Conservation (phyloP, 1,140 invertebrate genomes). For the Dreissena polymorpha region DNA sequence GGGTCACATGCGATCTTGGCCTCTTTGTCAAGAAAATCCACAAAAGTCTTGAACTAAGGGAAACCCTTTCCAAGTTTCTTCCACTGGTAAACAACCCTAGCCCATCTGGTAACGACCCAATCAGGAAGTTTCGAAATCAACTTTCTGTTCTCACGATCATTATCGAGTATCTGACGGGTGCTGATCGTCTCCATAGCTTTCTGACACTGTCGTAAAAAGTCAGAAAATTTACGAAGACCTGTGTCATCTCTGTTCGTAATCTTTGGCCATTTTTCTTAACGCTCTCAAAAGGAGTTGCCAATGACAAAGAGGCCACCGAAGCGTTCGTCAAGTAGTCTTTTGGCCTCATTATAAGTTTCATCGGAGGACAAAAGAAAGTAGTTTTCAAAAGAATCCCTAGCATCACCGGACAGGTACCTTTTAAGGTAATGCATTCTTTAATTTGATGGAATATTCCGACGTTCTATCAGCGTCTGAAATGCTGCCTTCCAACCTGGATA, state of each 20-base stretch:
- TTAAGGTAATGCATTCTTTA: conserved; percentile 52
- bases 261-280: conserved; percentile 29
- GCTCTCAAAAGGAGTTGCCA: conserved; percentile 34
- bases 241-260: conserved; percentile 7
- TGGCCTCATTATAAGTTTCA: conserved; percentile 25
- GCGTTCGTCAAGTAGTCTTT: conserved; percentile 38
- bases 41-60: conserved; percentile 45
- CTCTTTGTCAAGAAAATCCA: conserved; percentile 44
- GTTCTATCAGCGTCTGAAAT: conserved; percentile 38
- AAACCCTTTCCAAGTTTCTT: not conserved
- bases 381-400: conserved; percentile 27
- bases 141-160: conserved; percentile 52
- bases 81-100: conserved; percentile 7
- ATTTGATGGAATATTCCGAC: no score
- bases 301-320: conserved; percentile 47
- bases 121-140: conserved; percentile 52
- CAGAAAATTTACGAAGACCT: conserved; percentile 48
- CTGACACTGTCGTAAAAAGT: conserved; percentile 50
- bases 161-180: not conserved
- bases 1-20: conserved; percentile 50
- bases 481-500: conserved; percentile 39
- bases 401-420: not conserved
- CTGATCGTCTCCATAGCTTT: conserved; percentile 8
- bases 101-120: conserved; percentile 35
- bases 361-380: conserved; percentile 33